Base-by-base conservation (phyloP, 2,888 invertebrate species). In the Allacma fusca region DNA sequence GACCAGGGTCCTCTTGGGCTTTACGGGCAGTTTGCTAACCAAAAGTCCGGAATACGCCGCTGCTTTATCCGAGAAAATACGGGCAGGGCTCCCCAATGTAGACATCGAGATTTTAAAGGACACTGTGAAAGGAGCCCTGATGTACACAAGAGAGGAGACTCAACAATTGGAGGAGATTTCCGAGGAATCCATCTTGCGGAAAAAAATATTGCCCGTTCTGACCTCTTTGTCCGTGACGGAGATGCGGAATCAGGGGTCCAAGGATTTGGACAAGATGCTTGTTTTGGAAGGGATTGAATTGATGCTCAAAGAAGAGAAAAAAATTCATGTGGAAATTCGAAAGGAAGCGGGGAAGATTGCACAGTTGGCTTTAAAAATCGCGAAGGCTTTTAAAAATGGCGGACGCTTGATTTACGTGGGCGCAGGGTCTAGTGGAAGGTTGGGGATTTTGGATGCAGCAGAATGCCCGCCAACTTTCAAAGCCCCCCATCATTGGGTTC, bases 381-480 rank as follows among this genome's bases (percentile, higher is more conserved):
- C 81, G 7, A 68, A 76, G 9, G 78, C 81, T 13, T 82, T 84
- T 26, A 75, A 76, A 57, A 73, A 79, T 79, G n/a, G 68, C 1
- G 85, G 85, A 0, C 50, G 84, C 5, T 74, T 85, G 23, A 83
- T 84, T 68, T 84, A 83, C 67, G 82, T 84, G 1, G 85, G 85
- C 0, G 83, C 84, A 1, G 85, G 85, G 19, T 82, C 85, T 0
- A 84, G 84, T 75, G 85, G 84, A 12, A 75, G 85, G 13, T 73
- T 84, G 0, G 85, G 84, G 23, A 81, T 85, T 75, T 69, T 85
- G 68, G 84, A 84, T 79, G 84, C 84, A 1, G 76, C 79, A 12
- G 84, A 84, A 80, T 82, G 81, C 44, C 82, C 81, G 0, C 81
- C 83, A 16, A 81, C 81, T 0, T 82, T 83, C 64, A 82, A 80